Percentiles rank a stretch among this genome's conserved stretches.
These are phyloP conservation scores for Dendrolimus pini DNA, from an alignment of 2,888 invertebrate genomes.

Conservation along the genomic window DNA sequence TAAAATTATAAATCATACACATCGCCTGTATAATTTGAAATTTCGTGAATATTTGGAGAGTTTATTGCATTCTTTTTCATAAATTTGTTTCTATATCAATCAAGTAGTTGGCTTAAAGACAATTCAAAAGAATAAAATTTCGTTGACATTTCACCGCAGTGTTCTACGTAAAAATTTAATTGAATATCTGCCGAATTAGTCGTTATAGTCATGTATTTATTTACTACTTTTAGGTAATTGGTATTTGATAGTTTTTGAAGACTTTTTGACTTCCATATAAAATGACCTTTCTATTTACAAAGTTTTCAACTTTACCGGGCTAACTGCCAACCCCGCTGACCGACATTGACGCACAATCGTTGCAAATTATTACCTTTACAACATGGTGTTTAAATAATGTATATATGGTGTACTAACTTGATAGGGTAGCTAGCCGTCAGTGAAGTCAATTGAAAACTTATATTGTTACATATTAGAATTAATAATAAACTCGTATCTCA, in stretches of 20 bases:
- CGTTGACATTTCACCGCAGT: conserved; percentile 41
- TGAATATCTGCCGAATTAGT: conserved; percentile 69
- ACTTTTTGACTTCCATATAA: conserved; percentile 42
- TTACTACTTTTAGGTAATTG: conserved; percentile 38
- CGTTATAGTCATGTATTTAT: conserved; percentile 47
- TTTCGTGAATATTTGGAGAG: conserved; percentile 13
- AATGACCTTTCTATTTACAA: conserved; percentile 47
- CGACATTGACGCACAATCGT: conserved; percentile 24
- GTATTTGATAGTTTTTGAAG: conserved; percentile 50
- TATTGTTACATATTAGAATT: conserved; percentile 33
- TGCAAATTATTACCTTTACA: conserved; percentile 29
- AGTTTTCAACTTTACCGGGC: conserved; percentile 36
- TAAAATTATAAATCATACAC: conserved; percentile 34
- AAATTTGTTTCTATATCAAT: conserved; percentile 8
- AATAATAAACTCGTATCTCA: conserved; percentile 25
- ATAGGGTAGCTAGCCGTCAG: conserved; percentile 56
- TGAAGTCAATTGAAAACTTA: conserved; percentile 54
- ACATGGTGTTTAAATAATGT: conserved; percentile 49
- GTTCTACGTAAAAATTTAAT: conserved; percentile 54
- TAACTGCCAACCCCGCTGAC: conserved; percentile 31
- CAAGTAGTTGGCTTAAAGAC: conserved; percentile 12
- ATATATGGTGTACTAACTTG: conserved; percentile 41
- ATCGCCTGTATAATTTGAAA: conserved; percentile 12
- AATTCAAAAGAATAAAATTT: not conserved
- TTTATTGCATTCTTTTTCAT: conserved; percentile 13